These are phyloP conservation scores for Ornithoptera priamus DNA, from an alignment of 2,888 invertebrate species.

Conservation along the genomic window DNA sequence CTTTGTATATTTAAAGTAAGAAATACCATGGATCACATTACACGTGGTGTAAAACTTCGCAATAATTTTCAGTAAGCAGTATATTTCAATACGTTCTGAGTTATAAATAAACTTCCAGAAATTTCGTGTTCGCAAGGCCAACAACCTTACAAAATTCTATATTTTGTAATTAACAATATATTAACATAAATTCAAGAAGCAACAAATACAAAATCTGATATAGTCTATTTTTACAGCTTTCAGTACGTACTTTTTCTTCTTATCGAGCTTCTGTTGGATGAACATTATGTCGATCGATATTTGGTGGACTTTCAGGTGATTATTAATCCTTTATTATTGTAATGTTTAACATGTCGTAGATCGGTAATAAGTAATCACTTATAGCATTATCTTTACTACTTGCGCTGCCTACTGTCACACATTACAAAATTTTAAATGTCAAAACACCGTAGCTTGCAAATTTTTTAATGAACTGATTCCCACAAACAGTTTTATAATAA, in stretches of 20 bases:
- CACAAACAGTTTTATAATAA: no score
- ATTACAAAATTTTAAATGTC: no score
- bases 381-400: no score
- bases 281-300: constrained; percentile 70
- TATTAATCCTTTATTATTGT: background rate
- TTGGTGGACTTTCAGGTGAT: constrained; percentile 73
- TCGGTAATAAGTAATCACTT: no score
- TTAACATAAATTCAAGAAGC: background rate
- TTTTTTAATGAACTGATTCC: no score
- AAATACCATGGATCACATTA: background rate
- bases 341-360: background rate
- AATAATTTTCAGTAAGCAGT: background rate
- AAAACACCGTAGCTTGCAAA: no score
- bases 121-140: no score
- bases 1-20: background rate
- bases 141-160: background rate
- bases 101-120: no score
- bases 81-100: no score
- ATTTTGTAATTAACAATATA: no score
- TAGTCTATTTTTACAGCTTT: constrained; percentile 43
- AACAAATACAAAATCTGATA: background rate
- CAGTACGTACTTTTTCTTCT: constrained; percentile 54
- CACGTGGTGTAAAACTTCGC: no score
- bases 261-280: constrained; percentile 72
- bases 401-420: no score